These are phyloP conservation scores for Tarsius wallacei DNA, from an alignment of 2,797 vertebrate genomes.

Conservation along the genomic window DNA sequence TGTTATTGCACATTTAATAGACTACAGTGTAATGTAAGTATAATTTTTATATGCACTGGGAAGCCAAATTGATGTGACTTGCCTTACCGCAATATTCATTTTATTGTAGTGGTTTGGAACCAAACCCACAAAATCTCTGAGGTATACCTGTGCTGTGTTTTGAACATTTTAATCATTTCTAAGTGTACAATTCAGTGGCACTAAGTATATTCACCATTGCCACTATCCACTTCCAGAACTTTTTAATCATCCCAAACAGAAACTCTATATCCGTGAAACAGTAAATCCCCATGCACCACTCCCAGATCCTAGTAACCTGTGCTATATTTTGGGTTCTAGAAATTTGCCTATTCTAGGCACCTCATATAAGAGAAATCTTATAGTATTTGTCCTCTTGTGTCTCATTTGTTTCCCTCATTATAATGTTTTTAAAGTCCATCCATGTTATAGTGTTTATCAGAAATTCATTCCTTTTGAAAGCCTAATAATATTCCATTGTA, in stretches of 20 bases:
- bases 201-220: too few relatives aligned
- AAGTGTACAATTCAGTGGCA: background rate
- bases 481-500: background rate
- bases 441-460: background rate
- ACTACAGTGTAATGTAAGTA: too few relatives aligned
- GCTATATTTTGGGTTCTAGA: background rate
- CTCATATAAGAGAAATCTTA: too few relatives aligned
- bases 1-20: too few relatives aligned
- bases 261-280: background rate
- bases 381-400: too few relatives aligned
- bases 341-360: background rate
- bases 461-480: slow-evolving; percentile 24
- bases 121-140: background rate
- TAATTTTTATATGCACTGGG: too few relatives aligned
- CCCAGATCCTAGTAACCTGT: background rate
- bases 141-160: background rate
- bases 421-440: background rate
- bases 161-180: background rate
- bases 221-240: too few relatives aligned
- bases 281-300: background rate
- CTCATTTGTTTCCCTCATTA: too few relatives aligned
- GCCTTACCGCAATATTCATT: too few relatives aligned
- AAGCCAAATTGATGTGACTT: too few relatives aligned
- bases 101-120: background rate
- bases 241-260: too few relatives aligned